These are phyloP conservation scores for Zaprionus africanus DNA, from an alignment of 1,140 invertebrate genomes.

Conservation along the genomic window DNA sequence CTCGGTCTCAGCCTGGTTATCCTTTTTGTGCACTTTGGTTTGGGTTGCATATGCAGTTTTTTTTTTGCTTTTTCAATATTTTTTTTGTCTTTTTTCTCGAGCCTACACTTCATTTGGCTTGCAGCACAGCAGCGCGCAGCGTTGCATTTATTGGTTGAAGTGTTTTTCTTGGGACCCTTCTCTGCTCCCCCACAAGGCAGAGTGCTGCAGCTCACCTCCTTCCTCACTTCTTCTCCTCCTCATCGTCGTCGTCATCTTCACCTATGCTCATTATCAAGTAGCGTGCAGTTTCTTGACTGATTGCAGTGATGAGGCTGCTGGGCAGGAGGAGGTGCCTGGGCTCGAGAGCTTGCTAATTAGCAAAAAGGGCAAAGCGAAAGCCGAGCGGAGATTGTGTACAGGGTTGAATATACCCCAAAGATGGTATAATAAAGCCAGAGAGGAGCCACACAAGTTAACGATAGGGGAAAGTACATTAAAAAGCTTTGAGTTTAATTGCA, in stretches of 20 bases:
- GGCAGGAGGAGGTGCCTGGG: slow-evolving; percentile 15
- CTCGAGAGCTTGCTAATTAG: slow-evolving; percentile 64
- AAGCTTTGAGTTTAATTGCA: no score
- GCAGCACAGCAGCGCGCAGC: slow-evolving; percentile 34
- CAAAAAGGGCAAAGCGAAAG: slow-evolving; percentile 48
- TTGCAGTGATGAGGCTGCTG: slow-evolving; percentile 53
- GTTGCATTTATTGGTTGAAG: slow-evolving; percentile 74
- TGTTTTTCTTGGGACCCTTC: slow-evolving; percentile 55
- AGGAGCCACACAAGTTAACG: not conserved
- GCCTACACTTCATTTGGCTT: slow-evolving; percentile 78
- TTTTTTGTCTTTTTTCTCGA: slow-evolving; percentile 69
- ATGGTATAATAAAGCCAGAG: not conserved
- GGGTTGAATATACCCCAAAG: slow-evolving; percentile 20
- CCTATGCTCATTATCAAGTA: slow-evolving; percentile 60
- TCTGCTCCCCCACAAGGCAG: slow-evolving; percentile 26
- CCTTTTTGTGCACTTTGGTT: slow-evolving; percentile 58
- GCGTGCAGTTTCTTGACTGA: slow-evolving; percentile 79
- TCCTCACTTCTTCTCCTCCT: not conserved
- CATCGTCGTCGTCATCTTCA: slow-evolving; percentile 25
- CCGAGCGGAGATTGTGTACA: slow-evolving; percentile 9
- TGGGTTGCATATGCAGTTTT: slow-evolving; percentile 36
- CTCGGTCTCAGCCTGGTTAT: slow-evolving; percentile 55
- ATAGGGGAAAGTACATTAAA: not conserved
- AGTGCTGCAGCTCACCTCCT: not conserved
- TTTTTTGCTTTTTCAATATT: slow-evolving; percentile 27